Conservation (phyloP, 2,113 vertebrate genomes). For the Syrmaticus mikado region DNA sequence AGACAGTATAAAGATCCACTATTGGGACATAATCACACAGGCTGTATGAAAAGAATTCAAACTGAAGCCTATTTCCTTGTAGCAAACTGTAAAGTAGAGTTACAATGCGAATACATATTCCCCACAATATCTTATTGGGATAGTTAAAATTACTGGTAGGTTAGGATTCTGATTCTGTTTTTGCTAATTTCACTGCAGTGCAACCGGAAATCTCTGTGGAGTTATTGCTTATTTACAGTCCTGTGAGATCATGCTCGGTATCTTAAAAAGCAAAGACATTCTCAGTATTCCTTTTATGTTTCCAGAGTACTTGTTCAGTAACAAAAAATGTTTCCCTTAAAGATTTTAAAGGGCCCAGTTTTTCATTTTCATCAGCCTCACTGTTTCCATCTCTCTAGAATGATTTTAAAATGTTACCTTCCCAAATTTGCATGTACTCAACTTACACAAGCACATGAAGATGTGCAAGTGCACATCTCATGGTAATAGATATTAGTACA, state of each 20-base stretch:
- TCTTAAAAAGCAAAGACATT: not conserved
- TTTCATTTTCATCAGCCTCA: not conserved
- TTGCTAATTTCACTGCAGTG: not conserved
- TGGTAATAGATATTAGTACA: not conserved
- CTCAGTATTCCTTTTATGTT: not conserved
- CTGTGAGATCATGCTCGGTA: not conserved
- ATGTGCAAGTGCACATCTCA: not conserved
- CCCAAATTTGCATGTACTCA: not conserved
- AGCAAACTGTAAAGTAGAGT: conserved; percentile 5
- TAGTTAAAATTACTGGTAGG: not conserved
- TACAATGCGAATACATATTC: fast-evolving
- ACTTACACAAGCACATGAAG: not conserved
- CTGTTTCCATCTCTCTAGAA: not conserved
- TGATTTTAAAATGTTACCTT: not conserved
- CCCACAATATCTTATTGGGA: not conserved
- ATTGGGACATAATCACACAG: not conserved
- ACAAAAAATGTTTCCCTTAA: not conserved
- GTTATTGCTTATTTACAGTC: not conserved
- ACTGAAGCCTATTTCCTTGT: not conserved
- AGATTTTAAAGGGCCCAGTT: not conserved
- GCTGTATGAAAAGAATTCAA: not conserved
- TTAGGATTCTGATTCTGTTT: not conserved
- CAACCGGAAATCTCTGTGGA: not conserved
- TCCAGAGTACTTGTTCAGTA: not conserved
- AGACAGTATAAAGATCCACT: not conserved